phyloP scores from a whole-genome alignment of 2,888 invertebrate genomes.

The Eristalis intricaria region DNA sequence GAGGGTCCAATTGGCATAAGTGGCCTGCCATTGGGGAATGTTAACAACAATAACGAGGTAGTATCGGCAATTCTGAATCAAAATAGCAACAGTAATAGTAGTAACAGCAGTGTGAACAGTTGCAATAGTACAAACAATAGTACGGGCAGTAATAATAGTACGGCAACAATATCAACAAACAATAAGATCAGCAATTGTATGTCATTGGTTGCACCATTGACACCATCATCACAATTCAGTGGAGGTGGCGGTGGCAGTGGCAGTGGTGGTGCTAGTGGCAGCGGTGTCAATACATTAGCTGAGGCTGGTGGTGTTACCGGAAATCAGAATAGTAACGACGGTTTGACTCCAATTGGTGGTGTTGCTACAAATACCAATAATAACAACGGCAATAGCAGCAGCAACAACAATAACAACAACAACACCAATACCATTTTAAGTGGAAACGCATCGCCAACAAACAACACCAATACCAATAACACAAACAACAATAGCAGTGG shows the following conservation, averaged over 20 bases:
- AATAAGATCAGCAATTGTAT: slow-evolving; percentile 60
- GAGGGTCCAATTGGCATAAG: slow-evolving; percentile 50
- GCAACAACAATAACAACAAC: slow-evolving; percentile 17
- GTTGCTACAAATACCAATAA: background rate
- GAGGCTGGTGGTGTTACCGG: slow-evolving; percentile 4
- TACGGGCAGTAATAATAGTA: slow-evolving; percentile 59
- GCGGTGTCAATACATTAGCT: background rate
- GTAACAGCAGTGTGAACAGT: slow-evolving; percentile 65
- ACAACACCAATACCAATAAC: background rate
- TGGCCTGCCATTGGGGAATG: slow-evolving; percentile 53
- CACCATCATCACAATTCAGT: slow-evolving; percentile 63
- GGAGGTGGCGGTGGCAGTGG: slow-evolving; percentile 56
- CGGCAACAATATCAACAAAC: slow-evolving; percentile 22
- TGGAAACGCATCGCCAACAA: background rate
- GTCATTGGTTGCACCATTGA: slow-evolving; percentile 62
- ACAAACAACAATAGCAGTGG: slow-evolving; percentile 30
- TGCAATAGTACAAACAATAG: slow-evolving; percentile 67
- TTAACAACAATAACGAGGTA: slow-evolving; percentile 62
- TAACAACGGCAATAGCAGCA: background rate
- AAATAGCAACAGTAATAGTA: slow-evolving; percentile 69
- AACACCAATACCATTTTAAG: background rate
- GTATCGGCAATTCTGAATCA: slow-evolving; percentile 53
- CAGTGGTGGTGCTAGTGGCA: slow-evolving; percentile 22
- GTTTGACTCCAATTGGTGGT: slow-evolving; percentile 7
- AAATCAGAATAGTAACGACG: slow-evolving; percentile 60